A percentile compares a stretch with the other conserved stretches of the same genome.
phyloP scores from a whole-genome alignment of 2,797 vertebrate species.

The Psittacula echo region DNA sequence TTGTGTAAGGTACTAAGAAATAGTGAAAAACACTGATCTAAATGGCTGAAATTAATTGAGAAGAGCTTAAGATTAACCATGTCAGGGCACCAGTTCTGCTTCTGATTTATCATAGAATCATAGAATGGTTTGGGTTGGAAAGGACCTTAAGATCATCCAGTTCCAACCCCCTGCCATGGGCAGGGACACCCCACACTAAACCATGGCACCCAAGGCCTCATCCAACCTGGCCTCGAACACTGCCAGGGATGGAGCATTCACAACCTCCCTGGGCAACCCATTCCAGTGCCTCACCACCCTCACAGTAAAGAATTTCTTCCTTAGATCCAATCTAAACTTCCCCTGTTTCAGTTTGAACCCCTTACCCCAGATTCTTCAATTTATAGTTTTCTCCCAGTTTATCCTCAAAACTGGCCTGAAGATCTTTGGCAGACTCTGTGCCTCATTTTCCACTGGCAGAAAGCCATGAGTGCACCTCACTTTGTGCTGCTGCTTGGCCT shows the following conservation, averaged over 20 bases:
- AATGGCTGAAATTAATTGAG: neutral
- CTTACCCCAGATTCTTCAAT: neutral
- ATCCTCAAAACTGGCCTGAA: neutral
- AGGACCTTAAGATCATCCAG: no score
- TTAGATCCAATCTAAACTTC: no score
- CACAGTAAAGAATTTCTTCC: no score
- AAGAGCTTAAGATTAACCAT: neutral
- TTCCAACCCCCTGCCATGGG: no score
- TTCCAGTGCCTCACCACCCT: no score
- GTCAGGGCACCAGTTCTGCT: neutral
- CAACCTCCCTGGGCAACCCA: no score
- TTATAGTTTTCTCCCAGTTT: neutral
- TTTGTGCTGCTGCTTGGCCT: neutral
- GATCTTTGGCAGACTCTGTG: neutral
- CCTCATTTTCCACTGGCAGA: constrained; percentile 12
- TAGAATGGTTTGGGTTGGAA: no score
- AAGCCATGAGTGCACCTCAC: neutral
- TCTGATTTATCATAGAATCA: neutral
- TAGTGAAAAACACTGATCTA: neutral
- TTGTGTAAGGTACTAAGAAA: neutral
- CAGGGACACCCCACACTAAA: no score
- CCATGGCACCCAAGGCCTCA: no score
- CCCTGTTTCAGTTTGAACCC: no score
- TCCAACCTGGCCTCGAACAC: no score
- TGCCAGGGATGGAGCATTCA: no score